Conservation (phyloP, 1,140 invertebrate genomes). For the Agrilus planipennis region DNA sequence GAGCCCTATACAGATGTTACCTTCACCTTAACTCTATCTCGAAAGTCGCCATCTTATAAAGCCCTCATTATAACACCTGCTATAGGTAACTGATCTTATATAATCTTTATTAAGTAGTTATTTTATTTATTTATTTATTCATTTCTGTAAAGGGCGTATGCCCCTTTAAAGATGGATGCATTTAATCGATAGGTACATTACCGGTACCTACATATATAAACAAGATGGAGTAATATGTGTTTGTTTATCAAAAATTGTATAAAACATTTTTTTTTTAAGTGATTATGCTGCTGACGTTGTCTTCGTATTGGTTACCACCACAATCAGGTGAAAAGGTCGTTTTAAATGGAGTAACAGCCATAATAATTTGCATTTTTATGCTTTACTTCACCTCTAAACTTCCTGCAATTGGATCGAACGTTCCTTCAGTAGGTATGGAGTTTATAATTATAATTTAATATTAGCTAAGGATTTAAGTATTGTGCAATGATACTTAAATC, state of each 20-base stretch:
- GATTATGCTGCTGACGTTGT: constrained; percentile 49
- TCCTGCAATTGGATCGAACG: constrained; percentile 43
- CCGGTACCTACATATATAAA: too few relatives aligned
- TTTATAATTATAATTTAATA: not conserved
- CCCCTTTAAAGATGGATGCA: too few relatives aligned
- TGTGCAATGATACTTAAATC: too few relatives aligned
- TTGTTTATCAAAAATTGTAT: too few relatives aligned
- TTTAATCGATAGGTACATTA: too few relatives aligned
- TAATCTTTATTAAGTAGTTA: too few relatives aligned
- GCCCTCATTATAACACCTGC: constrained; percentile 49
- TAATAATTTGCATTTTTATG: constrained; percentile 48
- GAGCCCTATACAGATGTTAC: constrained; percentile 44
- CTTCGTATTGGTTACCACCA: constrained; percentile 53
- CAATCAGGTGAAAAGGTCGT: constrained; percentile 51
- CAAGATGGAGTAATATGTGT: too few relatives aligned
- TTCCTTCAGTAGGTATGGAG: constrained; percentile 49
- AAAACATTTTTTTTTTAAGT: too few relatives aligned
- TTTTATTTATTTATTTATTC: too few relatives aligned
- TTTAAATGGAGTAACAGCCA: constrained; percentile 43
- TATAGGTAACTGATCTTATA: too few relatives aligned
- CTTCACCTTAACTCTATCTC: constrained; percentile 39
- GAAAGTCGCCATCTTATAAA: constrained; percentile 48
- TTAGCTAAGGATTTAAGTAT: too few relatives aligned
- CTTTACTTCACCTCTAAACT: constrained; percentile 50
- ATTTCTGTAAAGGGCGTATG: too few relatives aligned